Conservation (phyloP, 2,888 invertebrate species). For the Diaphora mendica region DNA sequence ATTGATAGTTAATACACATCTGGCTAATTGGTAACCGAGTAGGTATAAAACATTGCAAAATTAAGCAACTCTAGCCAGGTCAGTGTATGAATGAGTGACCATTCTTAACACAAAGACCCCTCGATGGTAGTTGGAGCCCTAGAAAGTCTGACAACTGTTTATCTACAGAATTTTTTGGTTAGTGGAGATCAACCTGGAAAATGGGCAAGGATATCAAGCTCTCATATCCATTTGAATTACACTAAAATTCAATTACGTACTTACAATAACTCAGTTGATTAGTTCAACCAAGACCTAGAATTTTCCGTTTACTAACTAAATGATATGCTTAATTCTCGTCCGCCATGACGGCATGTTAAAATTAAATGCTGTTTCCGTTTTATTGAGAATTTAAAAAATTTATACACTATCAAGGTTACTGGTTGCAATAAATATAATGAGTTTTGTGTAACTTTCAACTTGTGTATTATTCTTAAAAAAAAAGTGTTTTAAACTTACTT, state of each 20-base stretch:
- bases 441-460: background rate
- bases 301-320: background rate
- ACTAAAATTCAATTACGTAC: background rate
- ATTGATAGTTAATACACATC: no score
- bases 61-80: no score
- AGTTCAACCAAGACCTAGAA: constrained; percentile 3
- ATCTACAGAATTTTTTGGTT: no score
- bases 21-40: no score
- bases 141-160: no score
- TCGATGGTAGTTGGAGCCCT: no score
- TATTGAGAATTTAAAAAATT: background rate
- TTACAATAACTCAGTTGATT: background rate
- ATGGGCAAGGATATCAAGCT: background rate
- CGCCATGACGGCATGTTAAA: constrained; percentile 1
- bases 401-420: background rate
- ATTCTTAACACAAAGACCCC: no score
- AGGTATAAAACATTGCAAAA: no score
- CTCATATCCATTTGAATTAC: background rate
- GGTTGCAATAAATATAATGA: background rate
- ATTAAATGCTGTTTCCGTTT: background rate
- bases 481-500: background rate
- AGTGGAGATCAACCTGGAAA: no score
- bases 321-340: background rate
- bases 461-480: background rate
- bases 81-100: no score